Percentiles rank a stretch among this genome's conserved stretches.
phyloP scores from a whole-genome alignment of 2,888 invertebrate genomes.

The Hypena proboscidalis region DNA sequence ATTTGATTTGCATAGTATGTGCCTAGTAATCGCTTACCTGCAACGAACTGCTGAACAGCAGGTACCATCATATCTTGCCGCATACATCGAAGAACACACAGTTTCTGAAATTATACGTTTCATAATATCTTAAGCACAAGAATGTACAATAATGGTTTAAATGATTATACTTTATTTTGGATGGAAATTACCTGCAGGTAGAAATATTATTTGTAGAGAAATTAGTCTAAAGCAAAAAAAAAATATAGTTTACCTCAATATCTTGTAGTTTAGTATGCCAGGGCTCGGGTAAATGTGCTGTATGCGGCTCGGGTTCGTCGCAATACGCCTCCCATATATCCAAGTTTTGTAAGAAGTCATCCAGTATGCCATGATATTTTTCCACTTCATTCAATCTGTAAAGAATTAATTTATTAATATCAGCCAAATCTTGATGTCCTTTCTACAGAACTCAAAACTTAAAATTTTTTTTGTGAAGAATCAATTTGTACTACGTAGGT shows the following conservation, averaged over 20 bases:
- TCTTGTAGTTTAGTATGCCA: constrained; percentile 87
- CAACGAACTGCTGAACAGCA: constrained; percentile 89
- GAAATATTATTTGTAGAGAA: no score
- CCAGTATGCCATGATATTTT: constrained; percentile 86
- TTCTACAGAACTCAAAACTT: no score
- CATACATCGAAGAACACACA: constrained; percentile 92
- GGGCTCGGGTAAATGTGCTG: constrained; percentile 87
- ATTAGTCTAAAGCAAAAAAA: no score
- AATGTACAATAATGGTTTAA: no score
- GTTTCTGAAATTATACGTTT: constrained; percentile 81
- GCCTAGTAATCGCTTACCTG: no score
- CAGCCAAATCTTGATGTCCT: no score
- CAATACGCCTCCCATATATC: constrained; percentile 90
- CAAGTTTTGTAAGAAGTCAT: constrained; percentile 86
- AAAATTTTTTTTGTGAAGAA: no score
- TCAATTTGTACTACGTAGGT: no score
- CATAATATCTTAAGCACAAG: no score
- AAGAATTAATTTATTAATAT: constrained; percentile 3
- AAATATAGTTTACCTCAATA: constrained; percentile 87
- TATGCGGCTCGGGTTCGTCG: constrained; percentile 91
- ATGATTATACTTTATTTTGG: no score
- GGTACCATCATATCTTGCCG: constrained; percentile 95
- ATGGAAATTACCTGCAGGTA: no score
- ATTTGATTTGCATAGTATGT: no score
- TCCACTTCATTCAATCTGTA: constrained; percentile 75